Evolutionary conservation across 2,888 invertebrate genomes (phyloP), one percentile per base, ranked within the genome.

Genomic region (Stenoptilia bipunctidactyla): DNA sequence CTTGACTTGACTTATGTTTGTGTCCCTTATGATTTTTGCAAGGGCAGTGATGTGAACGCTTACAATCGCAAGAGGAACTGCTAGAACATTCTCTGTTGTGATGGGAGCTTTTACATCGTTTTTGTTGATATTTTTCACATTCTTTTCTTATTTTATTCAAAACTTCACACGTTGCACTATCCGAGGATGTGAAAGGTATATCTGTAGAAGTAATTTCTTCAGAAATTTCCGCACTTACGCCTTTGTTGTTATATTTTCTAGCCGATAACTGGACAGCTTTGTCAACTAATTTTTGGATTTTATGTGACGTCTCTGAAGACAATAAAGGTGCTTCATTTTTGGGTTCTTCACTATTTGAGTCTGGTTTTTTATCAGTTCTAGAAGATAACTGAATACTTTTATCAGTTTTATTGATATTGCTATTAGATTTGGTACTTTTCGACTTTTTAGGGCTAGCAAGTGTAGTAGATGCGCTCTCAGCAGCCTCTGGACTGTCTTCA

Each of bases 121-220:
- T 79, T 33, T 75, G 68, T 15, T 79, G 75, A 45, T 73, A 79
- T 45, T 67, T 75, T 39, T 82, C 82, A 39, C 79, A 80, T 61
- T 83, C 77, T 25, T 60, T 75, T 45, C 65, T 74, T 30, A 80
- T 80, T 56, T 67, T 82, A 37, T 69, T 73, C 12, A 80, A 50
- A 4, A 79, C 64, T 57, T 64, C 72, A 47, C 75, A 76, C 12
- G 79, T 69, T 0, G 67, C 61, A 0, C 79, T 69, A 48, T 80
- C 80, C 0, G 77, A 61, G 1, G 79, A 74, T 1, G 72, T 72
- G n/a, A 53, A 55, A 1, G 69, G 73, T 4, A 66, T 40, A 33
- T 76, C 75, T 2, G 69, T 71, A 5, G 79, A 71, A 15, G 55
- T 51, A 1, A 58, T 62, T 0, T 61, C 30, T 27, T 75, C 76